Conservation (phyloP, 2,797 vertebrate species). For the Astyanax mexicanus region DNA sequence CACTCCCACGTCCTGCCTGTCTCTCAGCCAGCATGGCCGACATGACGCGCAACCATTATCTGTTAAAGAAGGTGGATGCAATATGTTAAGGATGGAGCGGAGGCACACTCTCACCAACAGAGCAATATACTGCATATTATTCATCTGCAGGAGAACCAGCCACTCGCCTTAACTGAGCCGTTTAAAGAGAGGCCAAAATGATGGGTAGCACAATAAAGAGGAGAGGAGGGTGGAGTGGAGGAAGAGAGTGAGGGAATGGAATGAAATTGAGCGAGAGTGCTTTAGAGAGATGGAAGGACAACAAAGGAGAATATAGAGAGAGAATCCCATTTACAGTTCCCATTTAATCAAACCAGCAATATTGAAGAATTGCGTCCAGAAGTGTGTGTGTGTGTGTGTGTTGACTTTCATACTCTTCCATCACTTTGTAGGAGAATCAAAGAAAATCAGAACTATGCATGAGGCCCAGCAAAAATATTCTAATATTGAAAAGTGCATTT, state of each 20-base stretch:
- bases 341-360: neutral
- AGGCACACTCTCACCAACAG: neutral
- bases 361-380: neutral
- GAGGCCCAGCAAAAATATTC: too few species aligned
- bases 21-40: conserved; percentile 24
- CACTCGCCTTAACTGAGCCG: neutral
- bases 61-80: conserved; percentile 12
- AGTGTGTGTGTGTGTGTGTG: neutral
- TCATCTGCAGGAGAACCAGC: neutral
- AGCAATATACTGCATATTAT: neutral
- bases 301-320: neutral
- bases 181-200: neutral
- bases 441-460: too few species aligned
- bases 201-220: neutral
- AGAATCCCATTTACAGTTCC: neutral
- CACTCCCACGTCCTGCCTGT: conserved; percentile 17
- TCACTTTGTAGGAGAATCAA: neutral
- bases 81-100: conserved; percentile 13
- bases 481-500: too few species aligned
- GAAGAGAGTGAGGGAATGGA: neutral
- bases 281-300: neutral
- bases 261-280: conserved; percentile 1
- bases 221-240: neutral
- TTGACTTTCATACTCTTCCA: neutral
- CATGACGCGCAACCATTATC: conserved; percentile 18